phyloP scores from a whole-genome alignment of 1,140 invertebrate genomes.

The Luehdorfia chinensis region DNA sequence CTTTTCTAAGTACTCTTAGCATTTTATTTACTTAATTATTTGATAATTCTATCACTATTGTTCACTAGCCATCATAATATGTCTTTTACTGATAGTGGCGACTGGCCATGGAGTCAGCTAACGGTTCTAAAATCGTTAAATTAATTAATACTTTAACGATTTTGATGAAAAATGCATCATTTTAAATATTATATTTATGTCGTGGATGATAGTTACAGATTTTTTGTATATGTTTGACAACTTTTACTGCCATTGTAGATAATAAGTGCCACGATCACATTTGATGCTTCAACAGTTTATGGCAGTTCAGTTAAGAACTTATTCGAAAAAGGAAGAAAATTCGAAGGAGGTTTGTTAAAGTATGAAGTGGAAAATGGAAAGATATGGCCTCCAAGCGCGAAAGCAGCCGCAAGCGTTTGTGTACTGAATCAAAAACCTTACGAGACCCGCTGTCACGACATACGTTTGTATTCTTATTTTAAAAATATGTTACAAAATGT shows the following conservation, averaged over 20 bases:
- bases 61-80: too few species aligned
- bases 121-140: too few species aligned
- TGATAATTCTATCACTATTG: too few species aligned
- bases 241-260: constrained; percentile 26
- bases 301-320: constrained; percentile 29
- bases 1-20: too few species aligned
- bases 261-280: constrained; percentile 35
- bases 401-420: constrained; percentile 31
- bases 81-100: not conserved
- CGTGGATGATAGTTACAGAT: too few species aligned
- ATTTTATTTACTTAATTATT: too few species aligned
- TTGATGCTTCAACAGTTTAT: constrained; percentile 47
- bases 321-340: constrained; percentile 36
- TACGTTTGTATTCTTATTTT: constrained; percentile 26
- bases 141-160: not conserved
- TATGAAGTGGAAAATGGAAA: constrained; percentile 40
- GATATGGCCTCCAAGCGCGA: constrained; percentile 47
- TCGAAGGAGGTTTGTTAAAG: constrained; percentile 49
- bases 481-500: not conserved
- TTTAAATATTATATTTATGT: too few species aligned
- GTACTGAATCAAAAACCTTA: constrained; percentile 39
- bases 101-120: not conserved
- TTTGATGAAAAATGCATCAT: too few species aligned
- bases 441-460: constrained; percentile 54
- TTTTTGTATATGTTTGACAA: too few species aligned